Conservation (phyloP, 2,113 vertebrate genomes). For the Chlorodrepanis virens region DNA sequence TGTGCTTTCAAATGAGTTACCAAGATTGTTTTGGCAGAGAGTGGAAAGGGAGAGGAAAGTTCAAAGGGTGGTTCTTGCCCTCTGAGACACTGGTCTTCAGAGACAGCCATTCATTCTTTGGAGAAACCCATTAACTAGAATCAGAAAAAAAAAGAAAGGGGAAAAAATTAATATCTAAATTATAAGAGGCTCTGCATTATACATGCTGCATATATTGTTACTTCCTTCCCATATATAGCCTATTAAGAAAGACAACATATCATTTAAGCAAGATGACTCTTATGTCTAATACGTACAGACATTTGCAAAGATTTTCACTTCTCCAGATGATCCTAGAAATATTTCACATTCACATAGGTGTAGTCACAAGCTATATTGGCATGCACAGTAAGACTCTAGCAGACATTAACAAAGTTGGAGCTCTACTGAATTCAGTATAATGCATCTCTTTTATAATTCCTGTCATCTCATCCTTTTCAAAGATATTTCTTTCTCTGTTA, state of each 20-base stretch:
- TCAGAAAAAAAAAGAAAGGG: neutral
- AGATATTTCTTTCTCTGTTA: neutral
- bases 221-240: neutral
- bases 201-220: neutral
- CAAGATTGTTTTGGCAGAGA: neutral
- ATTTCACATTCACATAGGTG: neutral
- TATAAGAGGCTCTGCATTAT: neutral
- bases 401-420: neutral
- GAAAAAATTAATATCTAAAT: neutral
- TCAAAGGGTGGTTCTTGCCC: neutral
- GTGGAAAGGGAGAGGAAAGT: neutral
- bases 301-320: neutral
- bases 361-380: neutral
- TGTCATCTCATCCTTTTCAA: neutral
- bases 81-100: neutral
- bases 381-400: neutral
- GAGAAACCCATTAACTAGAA: rapidly evolving
- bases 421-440: neutral
- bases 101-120: neutral
- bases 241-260: neutral
- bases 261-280: neutral
- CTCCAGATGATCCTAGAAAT: neutral
- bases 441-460: neutral
- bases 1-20: neutral
- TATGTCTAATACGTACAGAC: neutral